Conservation (phyloP, 2,888 invertebrate species). For the Pinctada fucata region DNA sequence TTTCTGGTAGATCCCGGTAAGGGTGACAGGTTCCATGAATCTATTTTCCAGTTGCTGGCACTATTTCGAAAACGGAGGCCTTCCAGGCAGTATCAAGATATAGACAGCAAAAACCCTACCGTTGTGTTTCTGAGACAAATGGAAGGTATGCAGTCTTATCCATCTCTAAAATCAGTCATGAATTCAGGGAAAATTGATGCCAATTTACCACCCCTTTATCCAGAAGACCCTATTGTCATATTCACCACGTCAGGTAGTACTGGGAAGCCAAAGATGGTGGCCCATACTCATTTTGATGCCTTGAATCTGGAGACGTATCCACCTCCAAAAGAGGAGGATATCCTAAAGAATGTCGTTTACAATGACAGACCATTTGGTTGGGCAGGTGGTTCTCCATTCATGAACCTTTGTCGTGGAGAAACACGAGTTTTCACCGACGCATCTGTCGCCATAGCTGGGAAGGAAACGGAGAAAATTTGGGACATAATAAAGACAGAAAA, state of each 20-base stretch:
- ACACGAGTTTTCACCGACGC: conserved; percentile 22
- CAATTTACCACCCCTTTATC: conserved; percentile 11
- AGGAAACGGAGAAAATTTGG: conserved; percentile 12
- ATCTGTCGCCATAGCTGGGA: not conserved
- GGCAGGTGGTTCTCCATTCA: conserved; percentile 24
- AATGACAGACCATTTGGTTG: conserved; percentile 31
- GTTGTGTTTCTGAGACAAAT: conserved; percentile 9
- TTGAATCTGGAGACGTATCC: not conserved
- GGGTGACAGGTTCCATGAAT: not conserved
- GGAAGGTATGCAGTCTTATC: not conserved
- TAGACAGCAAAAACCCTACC: not conserved
- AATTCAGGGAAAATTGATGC: not conserved
- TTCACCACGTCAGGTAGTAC: conserved; percentile 26
- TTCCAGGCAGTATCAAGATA: conserved; percentile 12
- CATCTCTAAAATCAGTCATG: not conserved
- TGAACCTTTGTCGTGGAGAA: conserved; percentile 2
- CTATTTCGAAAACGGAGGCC: not conserved
- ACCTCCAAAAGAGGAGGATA: not conserved
- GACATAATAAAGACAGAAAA: conserved; percentile 22
- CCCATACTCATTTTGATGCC: conserved; percentile 26
- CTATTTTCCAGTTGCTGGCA: conserved; percentile 12
- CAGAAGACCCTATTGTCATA: conserved; percentile 21
- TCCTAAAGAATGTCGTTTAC: not conserved
- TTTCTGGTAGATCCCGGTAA: conserved; percentile 23
- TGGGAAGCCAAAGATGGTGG: conserved; percentile 24